phyloP scores from a whole-genome alignment of 2,113 vertebrate species.

The Etia nguti region DNA sequence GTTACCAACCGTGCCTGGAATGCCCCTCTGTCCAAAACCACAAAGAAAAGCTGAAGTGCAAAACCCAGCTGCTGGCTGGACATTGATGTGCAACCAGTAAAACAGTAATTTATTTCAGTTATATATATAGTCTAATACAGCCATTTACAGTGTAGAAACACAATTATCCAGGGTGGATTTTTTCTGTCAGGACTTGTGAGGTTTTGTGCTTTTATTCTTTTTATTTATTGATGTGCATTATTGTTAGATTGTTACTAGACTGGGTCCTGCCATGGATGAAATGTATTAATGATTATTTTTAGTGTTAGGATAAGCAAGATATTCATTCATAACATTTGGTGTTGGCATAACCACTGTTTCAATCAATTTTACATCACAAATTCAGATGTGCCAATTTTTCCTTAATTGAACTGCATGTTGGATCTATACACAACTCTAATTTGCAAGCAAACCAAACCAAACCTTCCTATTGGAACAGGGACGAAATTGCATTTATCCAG shows the following conservation, averaged over 20 bases:
- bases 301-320: too few species aligned
- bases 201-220: not conserved
- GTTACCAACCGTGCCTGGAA: slow-evolving; percentile 37
- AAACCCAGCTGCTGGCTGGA: not conserved
- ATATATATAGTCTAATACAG: not conserved
- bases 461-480: not conserved
- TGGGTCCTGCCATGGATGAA: not conserved
- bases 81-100: not conserved
- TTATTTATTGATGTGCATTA: not conserved
- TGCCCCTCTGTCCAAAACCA: not conserved
- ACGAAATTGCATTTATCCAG: not conserved
- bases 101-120: not conserved
- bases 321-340: not conserved
- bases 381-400: not conserved
- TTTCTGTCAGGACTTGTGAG: not conserved
- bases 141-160: not conserved
- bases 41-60: not conserved
- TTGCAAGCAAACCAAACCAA: not conserved
- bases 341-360: not conserved
- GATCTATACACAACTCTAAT: not conserved
- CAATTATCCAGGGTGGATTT: not conserved
- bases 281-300: not conserved
- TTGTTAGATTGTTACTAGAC: not conserved
- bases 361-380: not conserved
- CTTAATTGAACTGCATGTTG: too few species aligned